Evolutionary conservation across 2,113 vertebrate genomes (phyloP).

Genomic region (Onychostoma macrolepis): DNA sequence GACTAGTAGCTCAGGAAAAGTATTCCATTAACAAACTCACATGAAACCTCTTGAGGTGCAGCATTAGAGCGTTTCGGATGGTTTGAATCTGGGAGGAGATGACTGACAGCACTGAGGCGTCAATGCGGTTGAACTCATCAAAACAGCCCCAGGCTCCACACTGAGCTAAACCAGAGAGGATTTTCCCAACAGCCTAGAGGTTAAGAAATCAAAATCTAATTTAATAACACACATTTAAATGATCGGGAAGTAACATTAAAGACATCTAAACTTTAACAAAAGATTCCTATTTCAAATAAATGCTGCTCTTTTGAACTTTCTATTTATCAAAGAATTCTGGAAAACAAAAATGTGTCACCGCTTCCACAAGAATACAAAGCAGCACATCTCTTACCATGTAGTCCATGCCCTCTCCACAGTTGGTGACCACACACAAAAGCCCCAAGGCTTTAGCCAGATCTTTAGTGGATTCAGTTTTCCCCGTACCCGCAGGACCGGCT

Average conservation of each 20-base stretch:
- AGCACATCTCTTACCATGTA: slow-evolving; percentile 82
- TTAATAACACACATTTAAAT: background rate
- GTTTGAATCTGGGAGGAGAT: slow-evolving; percentile 97
- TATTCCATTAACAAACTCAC: slow-evolving; percentile 70
- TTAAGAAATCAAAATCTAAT: background rate
- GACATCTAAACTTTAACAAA: background rate
- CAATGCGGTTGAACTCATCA: slow-evolving; percentile 96
- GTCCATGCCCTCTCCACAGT: slow-evolving; percentile 98
- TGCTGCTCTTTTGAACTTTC: background rate
- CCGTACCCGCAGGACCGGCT: slow-evolving; percentile 95
- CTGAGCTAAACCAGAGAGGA: slow-evolving; percentile 92
- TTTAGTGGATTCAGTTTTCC: slow-evolving; percentile 97
- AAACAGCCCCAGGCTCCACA: slow-evolving; percentile 99
- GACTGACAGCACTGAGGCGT: slow-evolving; percentile 95
- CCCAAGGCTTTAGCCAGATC: slow-evolving; percentile 96
- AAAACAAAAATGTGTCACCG: background rate
- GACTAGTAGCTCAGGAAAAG: background rate
- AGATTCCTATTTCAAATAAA: background rate
- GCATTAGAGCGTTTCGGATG: slow-evolving; percentile 90
- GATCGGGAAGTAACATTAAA: background rate
- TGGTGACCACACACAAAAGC: slow-evolving; percentile 94
- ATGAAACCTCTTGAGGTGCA: slow-evolving; percentile 84
- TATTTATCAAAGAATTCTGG: background rate
- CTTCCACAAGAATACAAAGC: background rate
- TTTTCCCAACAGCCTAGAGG: slow-evolving; percentile 91